A percentile compares a stretch with the other conserved stretches of the same genome.
phyloP scores from a whole-genome alignment of 2,113 vertebrate species.

The Miniopterus natalensis region DNA sequence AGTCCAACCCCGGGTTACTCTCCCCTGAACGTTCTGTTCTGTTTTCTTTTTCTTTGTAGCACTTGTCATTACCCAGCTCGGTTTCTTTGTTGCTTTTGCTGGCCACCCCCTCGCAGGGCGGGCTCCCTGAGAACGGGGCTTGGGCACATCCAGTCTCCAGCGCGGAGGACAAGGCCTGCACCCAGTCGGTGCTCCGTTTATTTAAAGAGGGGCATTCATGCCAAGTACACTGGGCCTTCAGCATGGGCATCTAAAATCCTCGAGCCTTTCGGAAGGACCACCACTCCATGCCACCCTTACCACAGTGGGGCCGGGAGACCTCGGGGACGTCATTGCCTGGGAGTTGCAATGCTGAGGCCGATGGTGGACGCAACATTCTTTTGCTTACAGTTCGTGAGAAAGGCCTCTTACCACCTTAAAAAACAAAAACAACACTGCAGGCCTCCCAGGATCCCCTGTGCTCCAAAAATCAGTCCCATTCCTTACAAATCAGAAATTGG shows the following conservation, averaged over 20 bases:
- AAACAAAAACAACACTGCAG: neutral
- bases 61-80: neutral
- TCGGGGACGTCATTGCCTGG: neutral
- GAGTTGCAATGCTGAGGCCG: neutral
- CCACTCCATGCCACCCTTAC: neutral
- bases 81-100: neutral
- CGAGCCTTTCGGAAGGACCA: neutral
- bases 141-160: neutral
- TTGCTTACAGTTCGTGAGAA: neutral
- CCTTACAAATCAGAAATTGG: neutral
- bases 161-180: neutral
- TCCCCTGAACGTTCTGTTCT: neutral
- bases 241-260: neutral
- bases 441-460: neutral
- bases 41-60: neutral
- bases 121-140: neutral
- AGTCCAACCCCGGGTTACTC: neutral
- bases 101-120: too few relatives aligned
- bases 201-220: neutral
- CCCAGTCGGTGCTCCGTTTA: neutral
- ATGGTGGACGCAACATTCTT: neutral
- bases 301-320: too few relatives aligned
- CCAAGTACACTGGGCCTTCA: neutral
- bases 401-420: neutral
- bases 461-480: neutral